Evolutionary conservation across 1,140 invertebrate species (phyloP), one percentile per base, ranked within the genome.

Genomic region (Ctenoplectra terminalis): DNA sequence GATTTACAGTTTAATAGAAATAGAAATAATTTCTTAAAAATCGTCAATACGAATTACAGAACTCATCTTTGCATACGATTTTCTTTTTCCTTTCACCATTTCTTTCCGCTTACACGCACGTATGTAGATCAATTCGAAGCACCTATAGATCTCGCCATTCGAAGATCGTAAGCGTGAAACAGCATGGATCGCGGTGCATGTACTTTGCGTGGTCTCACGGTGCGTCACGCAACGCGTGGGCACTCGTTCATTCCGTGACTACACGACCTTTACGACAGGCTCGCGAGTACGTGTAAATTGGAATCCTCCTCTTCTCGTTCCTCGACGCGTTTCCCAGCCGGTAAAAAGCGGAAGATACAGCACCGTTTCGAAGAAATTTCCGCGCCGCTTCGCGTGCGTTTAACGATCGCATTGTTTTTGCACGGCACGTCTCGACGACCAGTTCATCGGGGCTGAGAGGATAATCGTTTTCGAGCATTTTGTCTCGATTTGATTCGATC

Each of bases 271-370:
- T 75, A 81, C 61, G 72, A 75, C 29, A 1, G 50, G 26, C 9
- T 76, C 60, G 73, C 79, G 40, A 61, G 58, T 81, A 81, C 79
- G 73, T 76, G 73, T 81, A 81, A 81, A 81, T 81, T 76, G 73
- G 71, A 76, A 66, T 76, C 52, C 61, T 48, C 52, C 31, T 58
- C 34, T 48, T 34, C 52, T 37, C 31, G 43, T 6, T 73, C 29
- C 31, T 46, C 29, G 56, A 13, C 58, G 48, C 29, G 60, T 46
- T 50, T 52, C 70, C n/a, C 70, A 46, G 20, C 26, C 17, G 17
- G 34, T 15, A 79, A 72, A 79, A 79, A 79, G 23, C 50, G 60
- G 60, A 64, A 52, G 70, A 80, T 73, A 69, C 58, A 46, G 76
- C 52, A 15, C 9, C 48, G 40, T 43, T 64, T 73, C 77, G 60